phyloP scores from a whole-genome alignment of 2,113 vertebrate genomes.

The Sinocyclocheilus rhinocerous region DNA sequence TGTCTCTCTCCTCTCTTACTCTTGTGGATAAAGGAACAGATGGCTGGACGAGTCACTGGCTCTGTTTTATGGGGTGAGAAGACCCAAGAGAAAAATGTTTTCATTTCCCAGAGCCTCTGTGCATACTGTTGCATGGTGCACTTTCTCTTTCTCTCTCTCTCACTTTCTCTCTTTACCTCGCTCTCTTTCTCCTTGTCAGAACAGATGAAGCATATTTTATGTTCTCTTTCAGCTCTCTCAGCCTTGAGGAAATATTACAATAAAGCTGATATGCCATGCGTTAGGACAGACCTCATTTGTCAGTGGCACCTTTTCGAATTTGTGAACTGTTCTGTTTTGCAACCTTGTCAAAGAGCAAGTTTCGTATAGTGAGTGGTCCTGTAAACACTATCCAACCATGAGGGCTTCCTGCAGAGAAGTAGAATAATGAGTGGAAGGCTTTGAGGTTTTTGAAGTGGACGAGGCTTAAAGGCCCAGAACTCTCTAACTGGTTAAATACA shows the following conservation, averaged over 20 bases:
- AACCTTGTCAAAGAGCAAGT: conserved; percentile 46
- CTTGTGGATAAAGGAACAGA: conserved; percentile 41
- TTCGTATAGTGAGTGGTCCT: conserved; percentile 30
- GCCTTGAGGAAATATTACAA: conserved; percentile 51
- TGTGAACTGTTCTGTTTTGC: conserved; percentile 47
- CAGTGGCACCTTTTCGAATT: conserved; percentile 51
- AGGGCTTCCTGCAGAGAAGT: neutral
- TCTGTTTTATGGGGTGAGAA: conserved; percentile 50
- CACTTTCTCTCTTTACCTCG: neutral
- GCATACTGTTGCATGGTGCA: conserved; percentile 23
- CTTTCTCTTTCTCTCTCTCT: neutral
- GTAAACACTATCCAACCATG: conserved; percentile 43
- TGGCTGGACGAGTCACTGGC: conserved; percentile 46
- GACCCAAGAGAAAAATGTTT: conserved; percentile 53
- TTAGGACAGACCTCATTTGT: conserved; percentile 54
- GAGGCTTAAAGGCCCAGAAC: neutral
- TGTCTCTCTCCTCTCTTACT: conserved; percentile 11
- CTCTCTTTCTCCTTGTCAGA: conserved; percentile 33
- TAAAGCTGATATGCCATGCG: conserved; percentile 41
- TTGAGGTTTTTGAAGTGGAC: neutral
- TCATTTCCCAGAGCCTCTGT: conserved; percentile 44
- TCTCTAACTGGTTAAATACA: neutral
- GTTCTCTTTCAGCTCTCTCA: conserved; percentile 49
- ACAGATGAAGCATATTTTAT: conserved; percentile 59
- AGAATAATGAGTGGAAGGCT: neutral